Evolutionary conservation across 2,888 invertebrate species (phyloP).

Genomic region (Lepidocyrtoides sp.): DNA sequence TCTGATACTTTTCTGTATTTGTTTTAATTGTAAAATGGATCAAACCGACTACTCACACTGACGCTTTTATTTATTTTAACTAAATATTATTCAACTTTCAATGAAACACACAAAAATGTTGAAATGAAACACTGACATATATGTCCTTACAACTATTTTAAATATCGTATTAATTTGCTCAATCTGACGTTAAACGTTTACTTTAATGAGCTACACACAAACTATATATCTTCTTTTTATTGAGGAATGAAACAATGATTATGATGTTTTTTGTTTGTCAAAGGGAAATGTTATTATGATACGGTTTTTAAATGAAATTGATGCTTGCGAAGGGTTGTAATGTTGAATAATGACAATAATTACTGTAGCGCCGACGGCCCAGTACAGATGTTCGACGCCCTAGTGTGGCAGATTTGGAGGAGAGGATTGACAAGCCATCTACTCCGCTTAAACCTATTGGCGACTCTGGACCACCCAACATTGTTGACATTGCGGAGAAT

Average conservation of each 20-base stretch:
- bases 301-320: not conserved
- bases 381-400: conserved; percentile 96
- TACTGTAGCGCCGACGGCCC: conserved; percentile 89
- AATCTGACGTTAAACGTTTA: conserved; percentile 6
- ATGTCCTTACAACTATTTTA: conserved; percentile 12
- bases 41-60: conserved; percentile 1
- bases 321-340: not conserved
- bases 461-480: conserved; percentile 94
- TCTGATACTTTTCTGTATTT: not conserved
- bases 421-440: conserved; percentile 95
- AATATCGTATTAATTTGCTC: conserved; percentile 4
- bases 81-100: not conserved
- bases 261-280: conserved; percentile 5
- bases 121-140: conserved; percentile 51
- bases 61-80: not conserved
- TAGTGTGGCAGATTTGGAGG: conserved; percentile 96
- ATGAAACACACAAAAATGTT: conserved; percentile 49
- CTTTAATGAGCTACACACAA: conserved; percentile 30
- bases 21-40: conserved; percentile 1
- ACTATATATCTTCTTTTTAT: not conserved
- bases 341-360: conserved; percentile 56
- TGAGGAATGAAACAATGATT: conserved; percentile 20
- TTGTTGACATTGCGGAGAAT: conserved; percentile 97
- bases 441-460: conserved; percentile 95
- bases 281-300: not conserved